Evolutionary conservation across 2,888 invertebrate species (phyloP).

Genomic region (Catonia carolina): DNA sequence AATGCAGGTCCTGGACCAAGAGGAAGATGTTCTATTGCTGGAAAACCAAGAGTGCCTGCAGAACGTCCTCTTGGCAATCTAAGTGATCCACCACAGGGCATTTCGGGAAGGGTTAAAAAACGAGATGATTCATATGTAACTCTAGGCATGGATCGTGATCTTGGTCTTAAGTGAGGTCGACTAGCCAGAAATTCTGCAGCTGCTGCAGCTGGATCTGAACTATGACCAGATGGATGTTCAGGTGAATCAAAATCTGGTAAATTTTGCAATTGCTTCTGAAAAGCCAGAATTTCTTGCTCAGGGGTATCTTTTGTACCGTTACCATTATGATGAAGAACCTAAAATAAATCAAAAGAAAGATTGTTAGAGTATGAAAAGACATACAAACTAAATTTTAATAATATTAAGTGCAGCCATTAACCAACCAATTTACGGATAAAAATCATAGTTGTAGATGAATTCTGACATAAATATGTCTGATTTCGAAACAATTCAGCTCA

Average conservation of each 20-base stretch:
- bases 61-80: slow-evolving; percentile 38
- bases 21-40: slow-evolving; percentile 29
- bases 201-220: slow-evolving; percentile 36
- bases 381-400: slow-evolving; percentile 15
- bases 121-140: slow-evolving; percentile 43
- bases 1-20: slow-evolving; percentile 26
- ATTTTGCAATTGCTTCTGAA: slow-evolving; percentile 52
- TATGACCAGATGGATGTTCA: slow-evolving; percentile 37
- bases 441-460: neutral
- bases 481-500: too few species aligned
- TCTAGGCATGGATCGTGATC: slow-evolving; percentile 45
- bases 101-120: slow-evolving; percentile 40
- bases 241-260: slow-evolving; percentile 46
- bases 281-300: slow-evolving; percentile 48
- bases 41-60: slow-evolving; percentile 38
- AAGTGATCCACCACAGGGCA: slow-evolving; percentile 35
- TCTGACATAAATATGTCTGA: too few species aligned
- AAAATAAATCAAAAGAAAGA: too few species aligned
- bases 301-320: slow-evolving; percentile 39
- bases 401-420: neutral
- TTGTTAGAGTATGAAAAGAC: too few species aligned
- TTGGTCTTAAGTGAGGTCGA: slow-evolving; percentile 40
- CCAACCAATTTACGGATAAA: neutral
- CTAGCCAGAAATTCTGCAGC: slow-evolving; percentile 36
- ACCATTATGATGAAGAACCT: slow-evolving; percentile 24